Evolutionary conservation across 1,140 invertebrate species (phyloP).

Genomic region (Hestina assimilis): DNA sequence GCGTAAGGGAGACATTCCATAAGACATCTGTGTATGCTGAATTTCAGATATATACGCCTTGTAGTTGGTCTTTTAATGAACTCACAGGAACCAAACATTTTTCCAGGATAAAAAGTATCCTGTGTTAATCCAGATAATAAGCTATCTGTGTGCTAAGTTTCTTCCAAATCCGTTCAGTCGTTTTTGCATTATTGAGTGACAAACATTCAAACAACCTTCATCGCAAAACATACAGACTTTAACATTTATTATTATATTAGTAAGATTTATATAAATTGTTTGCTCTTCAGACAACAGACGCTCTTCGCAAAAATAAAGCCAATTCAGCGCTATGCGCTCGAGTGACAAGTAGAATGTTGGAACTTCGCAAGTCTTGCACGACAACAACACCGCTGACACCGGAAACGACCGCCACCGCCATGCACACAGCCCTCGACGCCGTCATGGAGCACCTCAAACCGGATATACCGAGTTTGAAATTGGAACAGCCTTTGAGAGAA

Average conservation of each 20-base stretch:
- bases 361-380: constrained; percentile 60
- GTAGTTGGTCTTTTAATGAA: too few species aligned
- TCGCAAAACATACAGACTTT: too few species aligned
- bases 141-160: too few species aligned
- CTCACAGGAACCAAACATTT: too few species aligned
- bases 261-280: background rate
- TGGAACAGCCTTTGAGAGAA: constrained; percentile 45
- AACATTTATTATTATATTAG: background rate
- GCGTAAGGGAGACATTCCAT: too few species aligned
- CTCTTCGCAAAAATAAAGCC: constrained; percentile 61
- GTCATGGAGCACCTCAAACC: constrained; percentile 58
- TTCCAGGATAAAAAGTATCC: too few species aligned
- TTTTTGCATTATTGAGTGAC: too few species aligned
- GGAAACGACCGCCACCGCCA: constrained; percentile 59
- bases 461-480: constrained; percentile 58
- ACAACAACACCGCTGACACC: constrained; percentile 60
- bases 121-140: too few species aligned
- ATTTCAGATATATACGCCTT: too few species aligned
- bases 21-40: too few species aligned
- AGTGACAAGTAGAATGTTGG: constrained; percentile 52
- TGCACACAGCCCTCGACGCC: constrained; percentile 60
- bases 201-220: too few species aligned
- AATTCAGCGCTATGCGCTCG: constrained; percentile 50
- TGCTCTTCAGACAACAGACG: constrained; percentile 58
- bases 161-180: too few species aligned